phyloP scores from a whole-genome alignment of 2,888 invertebrate species.

The Cenopis cana region DNA sequence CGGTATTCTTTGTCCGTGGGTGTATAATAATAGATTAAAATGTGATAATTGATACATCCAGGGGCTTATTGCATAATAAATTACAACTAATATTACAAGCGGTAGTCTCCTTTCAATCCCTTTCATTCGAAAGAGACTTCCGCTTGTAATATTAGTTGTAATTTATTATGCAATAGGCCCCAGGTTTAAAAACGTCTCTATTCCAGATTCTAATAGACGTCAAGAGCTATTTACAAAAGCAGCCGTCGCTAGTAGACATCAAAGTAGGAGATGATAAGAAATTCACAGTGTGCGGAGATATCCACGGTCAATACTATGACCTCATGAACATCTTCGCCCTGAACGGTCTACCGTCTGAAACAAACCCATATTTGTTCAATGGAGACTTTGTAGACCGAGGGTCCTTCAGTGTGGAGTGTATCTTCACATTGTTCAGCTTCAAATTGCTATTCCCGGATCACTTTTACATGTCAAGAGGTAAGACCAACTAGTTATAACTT shows the following conservation, averaged over 20 bases:
- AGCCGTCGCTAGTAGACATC: slow-evolving; percentile 96
- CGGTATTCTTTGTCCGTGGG: no score
- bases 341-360: slow-evolving; percentile 97
- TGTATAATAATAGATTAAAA: no score
- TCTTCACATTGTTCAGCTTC: slow-evolving; percentile 98
- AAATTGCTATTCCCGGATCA: slow-evolving; percentile 98
- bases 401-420: slow-evolving; percentile 99
- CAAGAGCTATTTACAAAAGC: slow-evolving; percentile 92
- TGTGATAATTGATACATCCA: no score
- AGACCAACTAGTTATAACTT: slow-evolving; percentile 55
- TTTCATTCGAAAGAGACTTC: no score
- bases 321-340: slow-evolving; percentile 98
- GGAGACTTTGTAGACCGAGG: slow-evolving; percentile 99
- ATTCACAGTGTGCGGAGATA: slow-evolving; percentile 99
- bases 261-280: slow-evolving; percentile 93
- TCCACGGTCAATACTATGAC: slow-evolving; percentile 99
- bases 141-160: no score
- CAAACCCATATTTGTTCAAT: slow-evolving; percentile 99
- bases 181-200: neutral
- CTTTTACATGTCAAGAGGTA: slow-evolving; percentile 99
- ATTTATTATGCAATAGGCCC: no score
- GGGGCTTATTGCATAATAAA: no score
- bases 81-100: no score
- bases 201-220: slow-evolving; percentile 95
- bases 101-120: no score